Evolutionary conservation across 2,113 vertebrate genomes (phyloP).

Genomic region (Embiotoca jacksoni): DNA sequence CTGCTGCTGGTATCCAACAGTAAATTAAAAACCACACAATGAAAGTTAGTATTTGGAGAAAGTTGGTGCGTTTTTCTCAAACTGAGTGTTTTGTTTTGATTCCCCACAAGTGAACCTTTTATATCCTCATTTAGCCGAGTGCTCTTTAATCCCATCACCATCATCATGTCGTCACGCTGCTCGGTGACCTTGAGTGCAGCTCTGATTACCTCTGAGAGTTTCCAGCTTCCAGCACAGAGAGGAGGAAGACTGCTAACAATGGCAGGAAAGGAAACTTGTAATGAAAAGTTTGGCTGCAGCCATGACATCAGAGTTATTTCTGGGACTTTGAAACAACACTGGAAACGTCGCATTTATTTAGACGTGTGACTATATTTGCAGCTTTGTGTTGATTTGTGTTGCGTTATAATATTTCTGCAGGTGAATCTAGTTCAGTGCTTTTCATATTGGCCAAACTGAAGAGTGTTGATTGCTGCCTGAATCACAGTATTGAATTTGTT

Average conservation of each 20-base stretch:
- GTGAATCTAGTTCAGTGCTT: neutral
- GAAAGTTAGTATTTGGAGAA: conserved; percentile 3
- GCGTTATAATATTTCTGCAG: neutral
- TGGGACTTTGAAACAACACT: neutral
- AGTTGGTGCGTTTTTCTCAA: neutral
- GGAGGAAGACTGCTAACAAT: conserved; percentile 77
- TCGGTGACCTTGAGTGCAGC: conserved; percentile 37
- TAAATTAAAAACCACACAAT: conserved; percentile 10
- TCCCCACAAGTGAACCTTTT: neutral
- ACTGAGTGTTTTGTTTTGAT: too few relatives aligned
- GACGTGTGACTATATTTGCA: too few relatives aligned
- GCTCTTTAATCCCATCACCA: conserved; percentile 24
- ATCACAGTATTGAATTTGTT: too few relatives aligned
- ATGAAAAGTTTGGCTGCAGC: conserved; percentile 42
- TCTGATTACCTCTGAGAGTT: conserved; percentile 48
- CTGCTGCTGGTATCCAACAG: conserved; percentile 8
- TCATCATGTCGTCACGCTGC: neutral
- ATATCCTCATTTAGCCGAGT: neutral
- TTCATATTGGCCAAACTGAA: neutral
- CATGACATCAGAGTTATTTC: neutral
- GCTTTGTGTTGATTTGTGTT: neutral
- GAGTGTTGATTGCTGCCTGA: neutral
- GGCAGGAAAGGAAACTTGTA: conserved; percentile 79
- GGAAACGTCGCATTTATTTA: neutral
- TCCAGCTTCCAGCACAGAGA: conserved; percentile 59